A percentile compares a stretch with the other conserved stretches of the same genome.
Evolutionary conservation across 2,113 vertebrate genomes (phyloP).

Genomic region (Oncorhynchus masou): DNA sequence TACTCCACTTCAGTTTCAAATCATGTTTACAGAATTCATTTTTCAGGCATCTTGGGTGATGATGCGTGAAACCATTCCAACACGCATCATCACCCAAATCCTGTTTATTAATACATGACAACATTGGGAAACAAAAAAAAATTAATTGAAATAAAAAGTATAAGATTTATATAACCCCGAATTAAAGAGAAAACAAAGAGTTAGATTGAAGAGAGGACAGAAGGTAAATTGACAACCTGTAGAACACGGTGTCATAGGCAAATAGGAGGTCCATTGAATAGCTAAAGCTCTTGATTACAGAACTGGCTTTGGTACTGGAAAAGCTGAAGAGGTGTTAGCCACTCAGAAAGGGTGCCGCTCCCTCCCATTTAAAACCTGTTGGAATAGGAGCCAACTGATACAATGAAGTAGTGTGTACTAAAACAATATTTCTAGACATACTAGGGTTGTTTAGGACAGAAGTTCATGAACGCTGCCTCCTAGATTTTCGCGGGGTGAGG

Average conservation of each 20-base stretch:
- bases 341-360: not conserved
- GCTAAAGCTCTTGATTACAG: not conserved
- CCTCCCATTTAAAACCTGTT: not conserved
- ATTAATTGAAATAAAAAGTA: not conserved
- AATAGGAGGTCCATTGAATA: constrained; percentile 17
- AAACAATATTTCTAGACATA: not conserved
- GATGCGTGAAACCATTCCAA: constrained; percentile 11
- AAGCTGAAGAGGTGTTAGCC: not conserved
- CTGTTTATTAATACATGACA: constrained; percentile 6
- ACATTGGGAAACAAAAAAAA: not conserved
- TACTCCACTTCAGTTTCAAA: not conserved
- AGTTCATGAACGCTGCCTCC: not conserved
- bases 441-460: not conserved
- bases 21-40: constrained; percentile 1
- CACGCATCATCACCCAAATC: constrained; percentile 2
- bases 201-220: not conserved
- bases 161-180: not conserved
- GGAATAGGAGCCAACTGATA: not conserved
- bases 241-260: constrained; percentile 11
- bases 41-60: constrained; percentile 9
- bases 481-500: not conserved
- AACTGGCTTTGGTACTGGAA: constrained; percentile 16
- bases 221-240: constrained; percentile 7
- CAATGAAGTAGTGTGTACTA: not conserved
- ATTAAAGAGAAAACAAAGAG: constrained; percentile 3